Conservation (phyloP, 2,113 vertebrate species). For the Cyphomyrus discorhynchus region DNA sequence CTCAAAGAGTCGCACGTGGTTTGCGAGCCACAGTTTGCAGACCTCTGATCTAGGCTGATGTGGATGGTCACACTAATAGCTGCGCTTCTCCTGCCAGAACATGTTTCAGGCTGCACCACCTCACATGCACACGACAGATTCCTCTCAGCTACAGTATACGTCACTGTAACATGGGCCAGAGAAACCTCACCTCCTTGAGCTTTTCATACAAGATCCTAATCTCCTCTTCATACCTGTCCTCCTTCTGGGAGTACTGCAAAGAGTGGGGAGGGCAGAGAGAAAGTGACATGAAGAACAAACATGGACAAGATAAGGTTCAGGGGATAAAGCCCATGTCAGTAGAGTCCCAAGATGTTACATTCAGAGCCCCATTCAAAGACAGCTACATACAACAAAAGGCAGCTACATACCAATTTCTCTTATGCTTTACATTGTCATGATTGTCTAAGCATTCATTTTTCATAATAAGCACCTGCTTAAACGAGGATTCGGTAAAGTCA, state of each 20-base stretch:
- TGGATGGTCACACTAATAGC: neutral
- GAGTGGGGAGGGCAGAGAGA: no score
- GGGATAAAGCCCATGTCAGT: neutral
- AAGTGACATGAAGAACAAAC: neutral
- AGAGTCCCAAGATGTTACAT: neutral
- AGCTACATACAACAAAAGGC: neutral
- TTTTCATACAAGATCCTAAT: neutral
- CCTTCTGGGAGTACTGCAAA: neutral
- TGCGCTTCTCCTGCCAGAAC: neutral
- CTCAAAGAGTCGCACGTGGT: no score
- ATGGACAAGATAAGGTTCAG: neutral
- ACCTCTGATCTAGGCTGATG: neutral
- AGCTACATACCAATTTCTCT: neutral
- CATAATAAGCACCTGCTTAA: neutral
- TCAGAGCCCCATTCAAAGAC: neutral
- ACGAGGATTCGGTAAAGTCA: neutral
- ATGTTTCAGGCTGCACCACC: neutral
- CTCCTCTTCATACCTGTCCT: neutral
- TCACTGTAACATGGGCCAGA: neutral
- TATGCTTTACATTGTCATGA: neutral
- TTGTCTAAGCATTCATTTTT: neutral
- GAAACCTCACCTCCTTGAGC: neutral
- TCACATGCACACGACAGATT: neutral
- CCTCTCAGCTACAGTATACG: neutral
- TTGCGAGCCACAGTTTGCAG: no score